Conservation (phyloP, 2,113 vertebrate species). For the Cynopterus brachyotis region DNA sequence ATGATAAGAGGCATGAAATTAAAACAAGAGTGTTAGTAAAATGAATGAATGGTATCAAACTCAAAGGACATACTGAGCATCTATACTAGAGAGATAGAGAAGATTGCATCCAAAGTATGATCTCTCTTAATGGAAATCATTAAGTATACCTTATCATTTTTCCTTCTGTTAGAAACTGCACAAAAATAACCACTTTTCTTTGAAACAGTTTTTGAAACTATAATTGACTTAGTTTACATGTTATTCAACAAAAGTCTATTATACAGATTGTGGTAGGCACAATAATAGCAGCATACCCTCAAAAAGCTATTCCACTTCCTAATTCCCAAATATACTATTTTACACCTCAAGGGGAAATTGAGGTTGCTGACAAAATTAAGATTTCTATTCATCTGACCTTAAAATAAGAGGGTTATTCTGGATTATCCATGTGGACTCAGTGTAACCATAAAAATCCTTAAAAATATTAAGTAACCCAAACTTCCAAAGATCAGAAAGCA, state of each 20-base stretch:
- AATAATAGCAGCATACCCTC: neutral
- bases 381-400: neutral
- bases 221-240: neutral
- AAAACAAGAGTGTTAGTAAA: neutral
- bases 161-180: neutral
- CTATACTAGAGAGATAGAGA: fast-evolving
- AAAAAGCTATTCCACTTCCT: neutral
- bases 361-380: neutral
- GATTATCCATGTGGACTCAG: neutral
- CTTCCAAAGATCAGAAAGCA: neutral
- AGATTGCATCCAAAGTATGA: neutral
- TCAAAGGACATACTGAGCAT: neutral
- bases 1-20: neutral
- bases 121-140: no score
- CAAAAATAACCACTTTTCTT: neutral
- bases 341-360: neutral
- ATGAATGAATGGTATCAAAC: neutral
- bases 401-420: neutral
- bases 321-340: neutral
- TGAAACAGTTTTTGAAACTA: neutral
- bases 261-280: neutral
- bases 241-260: neutral
- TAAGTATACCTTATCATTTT: neutral
- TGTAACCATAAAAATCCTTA: neutral
- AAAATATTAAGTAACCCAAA: neutral